These are phyloP conservation scores for Xerus inauris DNA, from an alignment of 2,113 vertebrate genomes.

Conservation along the genomic window DNA sequence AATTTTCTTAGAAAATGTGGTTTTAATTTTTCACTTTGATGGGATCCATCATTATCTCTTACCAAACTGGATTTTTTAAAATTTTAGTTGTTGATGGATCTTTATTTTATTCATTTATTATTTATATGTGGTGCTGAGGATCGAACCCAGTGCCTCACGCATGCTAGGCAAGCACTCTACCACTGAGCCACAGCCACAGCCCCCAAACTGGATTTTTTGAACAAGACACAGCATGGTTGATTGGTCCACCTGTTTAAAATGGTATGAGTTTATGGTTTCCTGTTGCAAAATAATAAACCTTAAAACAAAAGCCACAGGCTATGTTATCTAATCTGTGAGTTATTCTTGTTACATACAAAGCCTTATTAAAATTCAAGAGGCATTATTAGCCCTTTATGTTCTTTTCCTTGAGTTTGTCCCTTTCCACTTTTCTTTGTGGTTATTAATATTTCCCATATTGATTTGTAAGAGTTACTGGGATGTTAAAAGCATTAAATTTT, in stretches of 20 bases:
- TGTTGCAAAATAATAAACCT: neutral
- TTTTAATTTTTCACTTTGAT: neutral
- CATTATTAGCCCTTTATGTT: neutral
- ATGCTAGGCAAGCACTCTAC: too few species aligned
- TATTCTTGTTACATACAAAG: neutral
- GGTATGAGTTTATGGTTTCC: neutral
- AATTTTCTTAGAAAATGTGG: neutral
- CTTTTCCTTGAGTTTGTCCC: neutral
- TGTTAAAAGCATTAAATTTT: neutral
- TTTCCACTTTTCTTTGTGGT: neutral
- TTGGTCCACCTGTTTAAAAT: neutral
- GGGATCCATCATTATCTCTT: neutral
- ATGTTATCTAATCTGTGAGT: neutral
- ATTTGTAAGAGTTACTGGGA: neutral
- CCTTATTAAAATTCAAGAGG: neutral
- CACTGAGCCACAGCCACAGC: too few species aligned
- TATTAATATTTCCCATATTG: constrained; percentile 25
- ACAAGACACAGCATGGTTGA: neutral
- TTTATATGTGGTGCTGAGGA: too few species aligned
- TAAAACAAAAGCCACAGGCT: neutral
- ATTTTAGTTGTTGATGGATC: too few species aligned
- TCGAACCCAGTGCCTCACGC: too few species aligned
- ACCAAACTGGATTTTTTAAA: neutral
- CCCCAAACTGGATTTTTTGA: neutral
- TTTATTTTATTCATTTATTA: too few species aligned